These are phyloP conservation scores for Hycleus cichorii DNA, from an alignment of 1,140 invertebrate genomes.

Conservation along the genomic window DNA sequence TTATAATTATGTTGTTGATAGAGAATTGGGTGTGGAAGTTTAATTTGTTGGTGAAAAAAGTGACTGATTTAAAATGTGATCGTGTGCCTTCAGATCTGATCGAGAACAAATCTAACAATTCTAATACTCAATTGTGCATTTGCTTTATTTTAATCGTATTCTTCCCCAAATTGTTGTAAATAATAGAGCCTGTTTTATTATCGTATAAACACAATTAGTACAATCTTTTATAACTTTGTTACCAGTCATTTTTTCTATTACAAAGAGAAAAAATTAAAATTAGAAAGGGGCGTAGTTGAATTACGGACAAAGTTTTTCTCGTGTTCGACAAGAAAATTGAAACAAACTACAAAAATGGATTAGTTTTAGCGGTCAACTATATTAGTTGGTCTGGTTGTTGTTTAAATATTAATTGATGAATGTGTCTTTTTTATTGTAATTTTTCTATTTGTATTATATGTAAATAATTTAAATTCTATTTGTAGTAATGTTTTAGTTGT, in stretches of 20 bases:
- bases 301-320: no score
- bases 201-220: conserved; percentile 24
- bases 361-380: conserved; percentile 23
- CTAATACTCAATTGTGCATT: conserved; percentile 15
- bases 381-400: conserved; percentile 28
- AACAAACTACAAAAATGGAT: not conserved
- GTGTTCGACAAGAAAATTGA: conserved; percentile 4
- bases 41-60: conserved; percentile 33
- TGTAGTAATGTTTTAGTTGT: conserved; percentile 24
- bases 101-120: conserved; percentile 3
- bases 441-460: conserved; percentile 37
- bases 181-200: conserved; percentile 17
- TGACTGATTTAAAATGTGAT: conserved; percentile 20
- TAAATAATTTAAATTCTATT: conserved; percentile 27
- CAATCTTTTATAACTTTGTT: conserved; percentile 35
- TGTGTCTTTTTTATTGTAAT: conserved; percentile 28
- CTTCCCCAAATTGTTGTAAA: not conserved
- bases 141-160: conserved; percentile 18
- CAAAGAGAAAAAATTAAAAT: not conserved
- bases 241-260: conserved; percentile 27
- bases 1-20: conserved; percentile 61
- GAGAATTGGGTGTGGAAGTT: conserved; percentile 61
- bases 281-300: no score
- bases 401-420: conserved; percentile 27
- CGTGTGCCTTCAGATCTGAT: conserved; percentile 30